Conservation (phyloP, 2,113 vertebrate genomes). For the Ameiurus melas region DNA sequence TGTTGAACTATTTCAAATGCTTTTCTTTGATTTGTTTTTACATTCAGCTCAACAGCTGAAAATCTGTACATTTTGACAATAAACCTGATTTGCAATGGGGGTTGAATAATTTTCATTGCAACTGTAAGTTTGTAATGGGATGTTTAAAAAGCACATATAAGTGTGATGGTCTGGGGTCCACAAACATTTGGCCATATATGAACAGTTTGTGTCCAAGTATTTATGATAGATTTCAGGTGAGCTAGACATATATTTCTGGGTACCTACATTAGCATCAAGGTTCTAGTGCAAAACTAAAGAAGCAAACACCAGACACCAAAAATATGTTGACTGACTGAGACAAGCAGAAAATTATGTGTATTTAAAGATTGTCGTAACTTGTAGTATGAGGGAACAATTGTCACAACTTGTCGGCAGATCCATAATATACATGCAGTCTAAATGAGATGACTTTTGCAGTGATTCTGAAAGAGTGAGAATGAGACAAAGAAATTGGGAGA, state of each 20-base stretch:
- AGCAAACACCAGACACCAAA: not conserved
- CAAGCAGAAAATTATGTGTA: not conserved
- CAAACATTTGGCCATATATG: not conserved
- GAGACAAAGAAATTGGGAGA: not conserved
- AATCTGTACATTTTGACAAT: too few species aligned
- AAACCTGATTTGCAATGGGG: too few species aligned
- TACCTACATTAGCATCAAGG: not conserved
- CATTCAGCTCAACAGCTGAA: too few species aligned
- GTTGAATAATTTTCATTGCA: too few species aligned
- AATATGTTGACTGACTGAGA: not conserved
- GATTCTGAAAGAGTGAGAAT: not conserved
- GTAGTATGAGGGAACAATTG: not conserved
- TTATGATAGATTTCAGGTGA: not conserved
- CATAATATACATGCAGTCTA: not conserved
- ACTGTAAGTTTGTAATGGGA: not conserved
- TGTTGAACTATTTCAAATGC: too few species aligned
- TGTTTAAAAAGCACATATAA: not conserved
- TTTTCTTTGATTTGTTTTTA: too few species aligned
- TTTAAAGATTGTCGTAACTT: not conserved
- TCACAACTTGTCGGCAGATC: not conserved
- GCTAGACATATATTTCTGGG: not conserved
- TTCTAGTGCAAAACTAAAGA: not conserved
- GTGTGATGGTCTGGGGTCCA: not conserved
- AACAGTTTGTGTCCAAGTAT: not conserved
- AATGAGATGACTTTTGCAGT: not conserved